A percentile compares a stretch with the other conserved stretches of the same genome.
These are phyloP conservation scores for Pristionchus entomophagus DNA, from an alignment of 2,888 invertebrate species.

Conservation along the genomic window DNA sequence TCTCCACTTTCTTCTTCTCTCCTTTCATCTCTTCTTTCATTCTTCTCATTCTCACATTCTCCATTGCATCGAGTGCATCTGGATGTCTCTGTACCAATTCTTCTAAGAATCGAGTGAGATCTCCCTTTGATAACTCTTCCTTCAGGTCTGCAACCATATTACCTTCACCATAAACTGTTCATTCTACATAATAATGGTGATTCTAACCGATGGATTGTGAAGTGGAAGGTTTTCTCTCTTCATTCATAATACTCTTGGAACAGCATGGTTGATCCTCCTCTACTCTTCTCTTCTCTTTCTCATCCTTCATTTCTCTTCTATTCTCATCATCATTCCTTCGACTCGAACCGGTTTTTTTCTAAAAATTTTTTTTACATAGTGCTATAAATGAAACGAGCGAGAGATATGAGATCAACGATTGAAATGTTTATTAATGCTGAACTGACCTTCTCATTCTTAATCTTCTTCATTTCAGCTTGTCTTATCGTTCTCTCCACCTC, in stretches of 20 bases:
- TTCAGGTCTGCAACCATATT: constrained; percentile 47
- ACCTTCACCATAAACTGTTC: no score
- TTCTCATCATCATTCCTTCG: not conserved
- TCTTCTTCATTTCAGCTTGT: not conserved
- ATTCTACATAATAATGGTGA: not conserved
- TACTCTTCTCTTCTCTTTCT: not conserved
- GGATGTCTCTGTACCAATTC: constrained; percentile 75
- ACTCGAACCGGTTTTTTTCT: not conserved
- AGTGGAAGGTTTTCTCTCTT: constrained; percentile 1
- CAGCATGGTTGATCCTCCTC: constrained; percentile 27
- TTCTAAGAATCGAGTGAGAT: constrained; percentile 73
- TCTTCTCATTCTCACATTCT: constrained; percentile 69
- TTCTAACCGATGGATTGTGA: not conserved
- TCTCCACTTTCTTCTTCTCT: not conserved
- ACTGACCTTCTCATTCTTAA: not conserved
- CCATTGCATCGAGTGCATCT: constrained; percentile 74
- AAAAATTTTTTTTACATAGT: not conserved
- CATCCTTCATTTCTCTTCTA: not conserved
- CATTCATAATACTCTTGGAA: constrained; percentile 13
- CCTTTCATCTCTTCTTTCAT: constrained; percentile 33
- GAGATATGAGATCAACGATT: no score
- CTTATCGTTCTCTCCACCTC: constrained; percentile 34
- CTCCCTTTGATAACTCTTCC: constrained; percentile 62
- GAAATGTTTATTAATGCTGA: no score
- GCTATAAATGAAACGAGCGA: no score